These are phyloP conservation scores for Netelia fuscicornis DNA, from an alignment of 2,888 invertebrate species.

Conservation along the genomic window DNA sequence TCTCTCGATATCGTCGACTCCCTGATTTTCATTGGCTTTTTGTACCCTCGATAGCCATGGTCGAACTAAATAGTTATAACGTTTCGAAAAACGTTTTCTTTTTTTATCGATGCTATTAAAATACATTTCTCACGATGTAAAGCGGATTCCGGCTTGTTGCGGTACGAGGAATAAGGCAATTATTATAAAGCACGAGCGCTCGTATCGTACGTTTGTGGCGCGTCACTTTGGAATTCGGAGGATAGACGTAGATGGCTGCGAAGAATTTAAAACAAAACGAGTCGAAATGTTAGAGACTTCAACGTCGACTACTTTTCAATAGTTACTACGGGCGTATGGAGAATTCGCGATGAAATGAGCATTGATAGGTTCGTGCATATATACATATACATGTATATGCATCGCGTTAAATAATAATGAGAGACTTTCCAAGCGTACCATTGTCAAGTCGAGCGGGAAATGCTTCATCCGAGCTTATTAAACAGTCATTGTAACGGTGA, in stretches of 20 bases:
- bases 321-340: conserved; percentile 15
- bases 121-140: conserved; percentile 22
- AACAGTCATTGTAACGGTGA: conserved; percentile 60
- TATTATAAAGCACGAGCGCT: conserved; percentile 20
- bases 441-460: conserved; percentile 49
- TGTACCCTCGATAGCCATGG: not conserved
- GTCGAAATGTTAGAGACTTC: not conserved
- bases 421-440: conserved; percentile 47
- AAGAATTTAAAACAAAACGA: conserved; percentile 8
- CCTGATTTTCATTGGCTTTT: conserved; percentile 53
- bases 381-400: conserved; percentile 15
- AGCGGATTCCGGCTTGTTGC: conserved; percentile 1
- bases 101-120: not conserved
- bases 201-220: not conserved
- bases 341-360: conserved; percentile 20
- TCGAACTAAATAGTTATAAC: not conserved
- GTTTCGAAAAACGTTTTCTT: not conserved
- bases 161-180: not conserved
- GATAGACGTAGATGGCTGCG: not conserved
- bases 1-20: conserved; percentile 44
- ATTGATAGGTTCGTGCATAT: no score
- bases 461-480: conserved; percentile 53
- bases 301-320: conserved; percentile 45
- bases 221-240: conserved; percentile 23
- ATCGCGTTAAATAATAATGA: conserved; percentile 54